Evolutionary conservation across 2,797 vertebrate genomes (phyloP), one percentile per base, ranked within the genome.

Genomic region (Acanthornis magna): DNA sequence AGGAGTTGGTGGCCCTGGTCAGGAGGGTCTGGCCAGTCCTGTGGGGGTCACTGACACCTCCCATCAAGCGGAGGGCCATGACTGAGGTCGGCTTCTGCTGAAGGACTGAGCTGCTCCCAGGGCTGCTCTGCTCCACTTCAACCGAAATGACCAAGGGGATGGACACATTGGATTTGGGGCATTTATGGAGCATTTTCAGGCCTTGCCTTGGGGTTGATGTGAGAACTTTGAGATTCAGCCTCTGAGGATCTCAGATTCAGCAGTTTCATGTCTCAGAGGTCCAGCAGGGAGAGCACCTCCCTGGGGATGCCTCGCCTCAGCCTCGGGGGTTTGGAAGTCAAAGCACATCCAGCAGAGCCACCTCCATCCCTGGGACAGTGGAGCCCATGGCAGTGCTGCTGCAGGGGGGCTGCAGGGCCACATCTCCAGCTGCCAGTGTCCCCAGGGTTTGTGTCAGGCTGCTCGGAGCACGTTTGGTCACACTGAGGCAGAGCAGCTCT

Each of bases 401-500:
- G 27, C 51, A 30, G 42, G 23, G 32, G 13, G 25, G 50, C 43
- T 53, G 32, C 13, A 17, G 71, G 53, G 53, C 42, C 32, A 4
- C 38, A 3, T 66, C 36, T 79, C 47, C 73, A 73, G 67, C 48
- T 36, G 20, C 51, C 0, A 48, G 23, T 25, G 47, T 16, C 19
- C 48, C 48, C 0, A 2, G 58, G 2, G 19, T 19, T 65, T 0
- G 1, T 40, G 42, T 15, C 0, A 6, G 42, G 48, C 54, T 74
- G 38, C 51, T 21, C 16, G 43, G 26, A 11, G 50, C 45, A 13
- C 0, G 1, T 47, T 23, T 10, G 45, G 6, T n/a, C 20, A 65
- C 43, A 53, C 2, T 11, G 13, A 18, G 72, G 45, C 47, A 51
- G 22, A 77, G 25, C 47, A 77, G 47, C 58, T 36, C 79, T 57